phyloP scores from a whole-genome alignment of 2,888 invertebrate species.

The Macrosoma leucophasiata region DNA sequence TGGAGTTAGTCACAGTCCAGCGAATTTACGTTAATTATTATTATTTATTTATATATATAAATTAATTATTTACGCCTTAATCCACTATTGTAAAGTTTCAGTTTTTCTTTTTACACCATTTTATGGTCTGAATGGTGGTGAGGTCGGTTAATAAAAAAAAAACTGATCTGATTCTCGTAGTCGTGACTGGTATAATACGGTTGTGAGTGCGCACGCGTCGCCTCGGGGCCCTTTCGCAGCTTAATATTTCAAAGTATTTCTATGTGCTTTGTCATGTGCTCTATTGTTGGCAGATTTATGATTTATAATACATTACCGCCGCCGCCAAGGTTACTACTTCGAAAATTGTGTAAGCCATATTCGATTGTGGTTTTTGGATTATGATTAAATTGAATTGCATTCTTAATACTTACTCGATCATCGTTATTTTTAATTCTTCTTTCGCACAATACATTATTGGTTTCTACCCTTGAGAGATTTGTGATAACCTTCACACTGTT shows the following conservation, averaged over 20 bases:
- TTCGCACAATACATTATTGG: not conserved
- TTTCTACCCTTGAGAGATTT: too few species aligned
- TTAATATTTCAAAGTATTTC: conserved; percentile 55
- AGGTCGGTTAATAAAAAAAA: conserved; percentile 59
- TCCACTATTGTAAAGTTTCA: not conserved
- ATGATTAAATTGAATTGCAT: conserved; percentile 10
- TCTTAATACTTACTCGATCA: not conserved
- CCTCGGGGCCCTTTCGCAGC: conserved; percentile 47
- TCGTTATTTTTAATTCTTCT: not conserved
- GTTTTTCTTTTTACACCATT: too few species aligned
- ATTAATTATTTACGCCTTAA: not conserved
- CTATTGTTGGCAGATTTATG: conserved; percentile 60
- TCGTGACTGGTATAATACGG: conserved; percentile 54
- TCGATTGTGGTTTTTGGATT: conserved; percentile 16
- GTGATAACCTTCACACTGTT: too few species aligned
- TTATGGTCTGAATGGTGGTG: conserved; percentile 28
- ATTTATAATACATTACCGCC: conserved; percentile 53
- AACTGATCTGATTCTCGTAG: conserved; percentile 51
- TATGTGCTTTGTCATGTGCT: conserved; percentile 50
- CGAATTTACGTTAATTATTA: conserved; percentile 6
- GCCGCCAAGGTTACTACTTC: conserved; percentile 49
- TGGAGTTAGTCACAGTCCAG: not conserved
- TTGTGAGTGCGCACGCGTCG: conserved; percentile 64
- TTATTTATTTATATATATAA: not conserved
- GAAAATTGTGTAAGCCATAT: conserved; percentile 36